Evolutionary conservation across 2,888 invertebrate genomes (phyloP), one percentile per base, ranked within the genome.

Genomic region (Andrena bicolor): DNA sequence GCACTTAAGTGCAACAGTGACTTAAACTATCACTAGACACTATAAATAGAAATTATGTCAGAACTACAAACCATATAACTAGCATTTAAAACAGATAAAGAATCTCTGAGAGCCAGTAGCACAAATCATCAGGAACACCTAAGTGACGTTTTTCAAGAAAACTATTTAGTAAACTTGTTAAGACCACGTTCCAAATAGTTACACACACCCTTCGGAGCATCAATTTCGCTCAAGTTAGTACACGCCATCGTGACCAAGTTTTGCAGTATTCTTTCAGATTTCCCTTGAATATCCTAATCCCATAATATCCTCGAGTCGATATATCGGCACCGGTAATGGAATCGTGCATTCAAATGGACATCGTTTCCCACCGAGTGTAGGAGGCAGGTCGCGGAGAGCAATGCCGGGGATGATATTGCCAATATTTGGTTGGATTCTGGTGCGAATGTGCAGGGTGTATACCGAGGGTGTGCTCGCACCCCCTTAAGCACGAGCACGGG

Each of bases 371-470:
- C 72, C 85, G 60, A 73, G 84, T 77, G 78, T 80, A 85, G 87
- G 86, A 85, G 83, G 86, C 84, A 88, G 90, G 81, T 84, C 86
- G 84, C 72, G 78, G 70, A 83, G 86, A 84, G 86, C 90, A 92
- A 92, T 91, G 86, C 82, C 86, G 60, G 86, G 91, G 91, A 92
- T 91, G 93, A 93, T 93, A 93, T 93, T 93, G 93, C 92, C 93
- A 93, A 94, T 94, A 93, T 94, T 94, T 93, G 93, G 92, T 93
- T 92, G 93, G 93, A 93, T 93, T 93, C 92, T 91, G 90, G 87
- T 89, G 89, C 88, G 88, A 88, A 89, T 87, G 86, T 88, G 83
- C 80, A 85, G 86, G 82, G 76, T 85, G 87, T 86, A 76, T 85
- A 65, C 83, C 83, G 69, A 80, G 85, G 77, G 84, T 85, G 84